Percentiles rank a stretch among this genome's conserved stretches.
These are phyloP conservation scores for Muraenolepis orangiensis DNA, from an alignment of 2,797 vertebrate genomes.

Conservation along the genomic window DNA sequence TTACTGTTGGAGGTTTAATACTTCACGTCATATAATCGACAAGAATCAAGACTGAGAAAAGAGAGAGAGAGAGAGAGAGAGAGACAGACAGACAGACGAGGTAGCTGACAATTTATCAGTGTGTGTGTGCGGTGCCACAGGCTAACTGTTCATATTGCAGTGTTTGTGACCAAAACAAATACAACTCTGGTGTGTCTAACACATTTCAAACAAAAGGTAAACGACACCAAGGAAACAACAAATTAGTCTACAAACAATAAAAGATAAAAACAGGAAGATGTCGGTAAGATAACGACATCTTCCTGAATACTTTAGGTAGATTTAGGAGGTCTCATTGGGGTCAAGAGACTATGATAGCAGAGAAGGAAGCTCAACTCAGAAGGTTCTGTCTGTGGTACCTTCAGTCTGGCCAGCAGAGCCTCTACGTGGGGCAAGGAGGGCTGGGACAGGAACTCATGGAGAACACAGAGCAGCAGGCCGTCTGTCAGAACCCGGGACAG, in stretches of 20 bases:
- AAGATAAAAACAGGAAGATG: neutral
- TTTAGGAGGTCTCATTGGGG: neutral
- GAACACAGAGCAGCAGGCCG: constrained; percentile 67
- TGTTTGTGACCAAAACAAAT: neutral
- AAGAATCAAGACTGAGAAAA: neutral
- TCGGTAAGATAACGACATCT: too few species aligned
- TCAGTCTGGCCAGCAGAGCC: constrained; percentile 59
- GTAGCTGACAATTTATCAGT: constrained; percentile 24
- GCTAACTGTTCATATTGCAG: constrained; percentile 23
- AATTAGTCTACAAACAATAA: neutral
- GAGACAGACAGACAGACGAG: neutral
- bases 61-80: constrained; percentile 5
- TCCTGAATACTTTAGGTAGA: too few species aligned
- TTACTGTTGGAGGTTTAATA: too few species aligned
- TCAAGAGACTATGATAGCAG: neutral
- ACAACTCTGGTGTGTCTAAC: neutral
- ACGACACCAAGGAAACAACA: neutral
- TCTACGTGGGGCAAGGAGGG: constrained; percentile 53
- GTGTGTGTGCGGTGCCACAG: constrained; percentile 21
- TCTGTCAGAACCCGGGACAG: constrained; percentile 53
- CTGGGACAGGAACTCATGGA: constrained; percentile 66
- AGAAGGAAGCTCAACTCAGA: too few species aligned
- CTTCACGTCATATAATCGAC: too few species aligned
- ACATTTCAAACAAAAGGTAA: neutral
- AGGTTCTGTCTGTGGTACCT: constrained; percentile 61